Evolutionary conservation across 1,140 invertebrate genomes (phyloP).

Genomic region (Ceratitis capitata): DNA sequence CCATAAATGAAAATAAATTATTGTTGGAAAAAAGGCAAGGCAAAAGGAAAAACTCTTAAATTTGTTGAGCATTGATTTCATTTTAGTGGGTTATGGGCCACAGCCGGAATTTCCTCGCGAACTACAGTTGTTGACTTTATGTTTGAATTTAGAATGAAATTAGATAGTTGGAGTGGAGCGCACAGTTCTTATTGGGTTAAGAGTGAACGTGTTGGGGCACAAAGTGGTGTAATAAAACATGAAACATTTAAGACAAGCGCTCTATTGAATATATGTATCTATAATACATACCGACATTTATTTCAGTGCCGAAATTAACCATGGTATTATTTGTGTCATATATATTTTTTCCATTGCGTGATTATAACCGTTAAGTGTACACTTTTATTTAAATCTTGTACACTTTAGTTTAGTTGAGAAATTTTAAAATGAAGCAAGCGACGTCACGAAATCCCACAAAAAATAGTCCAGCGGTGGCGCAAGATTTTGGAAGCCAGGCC

Average conservation of each 20-base stretch:
- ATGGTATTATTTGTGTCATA: too few relatives aligned
- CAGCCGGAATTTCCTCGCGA: not conserved
- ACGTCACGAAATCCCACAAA: too few relatives aligned
- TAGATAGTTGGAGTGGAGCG: not conserved
- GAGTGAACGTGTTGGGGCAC: not conserved
- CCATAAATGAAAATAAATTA: not conserved
- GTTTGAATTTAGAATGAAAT: not conserved
- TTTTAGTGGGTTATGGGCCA: slow-evolving; percentile 21
- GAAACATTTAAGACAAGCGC: not conserved
- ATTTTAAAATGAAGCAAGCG: too few relatives aligned
- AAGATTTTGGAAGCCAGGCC: too few relatives aligned
- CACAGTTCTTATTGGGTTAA: not conserved
- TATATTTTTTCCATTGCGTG: too few relatives aligned
- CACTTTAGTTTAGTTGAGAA: too few relatives aligned
- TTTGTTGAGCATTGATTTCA: not conserved
- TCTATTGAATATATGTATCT: not conserved
- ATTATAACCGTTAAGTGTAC: too few relatives aligned
- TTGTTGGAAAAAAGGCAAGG: not conserved
- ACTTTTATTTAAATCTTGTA: too few relatives aligned
- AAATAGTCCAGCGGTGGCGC: too few relatives aligned
- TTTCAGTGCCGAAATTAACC: too few relatives aligned
- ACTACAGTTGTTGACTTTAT: not conserved
- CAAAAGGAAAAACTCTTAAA: not conserved
- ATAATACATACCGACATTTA: too few relatives aligned
- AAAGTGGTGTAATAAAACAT: not conserved